Percentiles rank a stretch among this genome's conserved stretches.
phyloP scores from a whole-genome alignment of 1,140 invertebrate genomes.

The Bradynema listronoti region DNA sequence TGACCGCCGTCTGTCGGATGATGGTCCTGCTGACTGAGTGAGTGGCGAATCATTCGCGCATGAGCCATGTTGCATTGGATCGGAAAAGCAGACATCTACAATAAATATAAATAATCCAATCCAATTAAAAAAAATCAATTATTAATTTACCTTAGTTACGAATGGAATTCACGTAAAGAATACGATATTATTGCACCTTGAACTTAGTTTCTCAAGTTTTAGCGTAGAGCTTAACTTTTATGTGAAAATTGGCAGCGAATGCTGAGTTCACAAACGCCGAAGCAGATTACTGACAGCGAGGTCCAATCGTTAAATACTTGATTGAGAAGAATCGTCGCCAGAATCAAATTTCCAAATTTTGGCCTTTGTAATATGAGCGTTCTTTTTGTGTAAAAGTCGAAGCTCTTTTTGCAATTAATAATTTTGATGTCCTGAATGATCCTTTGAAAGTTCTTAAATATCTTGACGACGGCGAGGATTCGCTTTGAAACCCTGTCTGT shows the following conservation, averaged over 20 bases:
- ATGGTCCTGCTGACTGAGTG: background rate
- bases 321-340: conserved; percentile 13
- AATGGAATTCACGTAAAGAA: background rate
- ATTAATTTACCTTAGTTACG: background rate
- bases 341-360: no score
- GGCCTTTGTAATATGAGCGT: no score
- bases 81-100: conserved; percentile 22
- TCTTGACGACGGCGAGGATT: no score
- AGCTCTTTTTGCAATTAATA: no score
- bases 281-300: conserved; percentile 23
- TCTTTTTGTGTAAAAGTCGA: no score
- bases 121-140: background rate
- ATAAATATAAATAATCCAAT: background rate
- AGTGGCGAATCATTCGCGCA: conserved; percentile 4
- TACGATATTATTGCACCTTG: background rate
- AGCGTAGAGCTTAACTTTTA: background rate
- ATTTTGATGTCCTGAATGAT: no score
- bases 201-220: background rate
- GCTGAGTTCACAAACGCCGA: conserved; percentile 21
- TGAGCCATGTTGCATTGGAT: conserved; percentile 14
- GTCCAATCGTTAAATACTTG: conserved; percentile 20
- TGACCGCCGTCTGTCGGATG: background rate
- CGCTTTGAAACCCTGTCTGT: no score
- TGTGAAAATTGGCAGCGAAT: conserved; percentile 21
- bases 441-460: no score